A percentile compares a stretch with the other conserved stretches of the same genome.
Evolutionary conservation across 2,888 invertebrate genomes (phyloP).

Genomic region (Himalopsyche anomala): DNA sequence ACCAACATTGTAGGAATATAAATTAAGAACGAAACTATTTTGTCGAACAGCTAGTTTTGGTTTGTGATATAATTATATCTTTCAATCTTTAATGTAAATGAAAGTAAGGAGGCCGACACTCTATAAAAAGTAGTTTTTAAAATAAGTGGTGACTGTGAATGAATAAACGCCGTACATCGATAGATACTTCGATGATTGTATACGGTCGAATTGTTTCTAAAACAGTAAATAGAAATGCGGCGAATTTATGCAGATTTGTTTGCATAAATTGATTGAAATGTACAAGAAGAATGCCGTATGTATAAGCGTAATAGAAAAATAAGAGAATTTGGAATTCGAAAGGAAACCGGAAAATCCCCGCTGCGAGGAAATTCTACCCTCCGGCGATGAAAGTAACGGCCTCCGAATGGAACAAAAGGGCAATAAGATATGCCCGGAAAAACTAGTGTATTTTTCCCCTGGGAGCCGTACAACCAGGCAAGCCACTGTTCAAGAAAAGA

Average conservation of each 20-base stretch:
- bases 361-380: constrained; percentile 67
- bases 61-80: too few relatives aligned
- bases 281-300: constrained; percentile 2
- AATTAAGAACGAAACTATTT: too few relatives aligned
- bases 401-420: constrained; percentile 77
- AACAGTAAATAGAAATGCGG: not conserved
- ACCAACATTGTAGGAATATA: too few relatives aligned
- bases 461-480: constrained; percentile 69
- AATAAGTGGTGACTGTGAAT: too few relatives aligned
- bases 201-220: not conserved
- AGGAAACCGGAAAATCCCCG: constrained; percentile 67
- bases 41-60: too few relatives aligned
- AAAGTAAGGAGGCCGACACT: too few relatives aligned
- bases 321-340: constrained; percentile 61
- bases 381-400: constrained; percentile 77
- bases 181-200: too few relatives aligned
- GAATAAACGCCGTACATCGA: too few relatives aligned
- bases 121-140: too few relatives aligned
- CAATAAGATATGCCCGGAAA: constrained; percentile 79
- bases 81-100: too few relatives aligned
- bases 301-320: constrained; percentile 45
- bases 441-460: constrained; percentile 75
- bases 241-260: constrained; percentile 23
- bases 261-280: constrained; percentile 28
- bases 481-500: constrained; percentile 18